Evolutionary conservation across 2,797 vertebrate species (phyloP), one percentile per base, ranked within the genome.

Genomic region (Huso huso): DNA sequence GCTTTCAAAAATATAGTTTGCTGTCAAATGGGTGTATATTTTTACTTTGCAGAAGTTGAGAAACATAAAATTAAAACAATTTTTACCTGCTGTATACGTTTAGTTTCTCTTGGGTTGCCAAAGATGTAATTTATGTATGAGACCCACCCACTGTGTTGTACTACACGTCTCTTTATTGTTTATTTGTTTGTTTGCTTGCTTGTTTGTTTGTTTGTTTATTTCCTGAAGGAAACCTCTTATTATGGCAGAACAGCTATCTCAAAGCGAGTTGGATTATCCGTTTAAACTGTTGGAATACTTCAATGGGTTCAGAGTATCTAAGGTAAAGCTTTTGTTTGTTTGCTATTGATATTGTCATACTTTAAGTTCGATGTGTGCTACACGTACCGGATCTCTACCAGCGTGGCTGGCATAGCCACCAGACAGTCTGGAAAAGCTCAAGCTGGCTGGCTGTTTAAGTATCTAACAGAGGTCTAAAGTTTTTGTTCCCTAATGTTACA

Each of bases 281-380:
- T 87, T 87, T 66, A 90, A 84, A 81, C 85, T 89, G 48, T 77
- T 89, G 73, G 86, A 90, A 71, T 89, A 88, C 72, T 75, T 89
- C 67, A 87, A 86, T 65, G 87, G 88, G 66, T 89, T 84, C 81
- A 83, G 82, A 65, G 74, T 90, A 60, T 90, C 87, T 0, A 88
- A 88, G 84, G 88, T 90, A 10, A 71, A 68, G 6, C 13, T 23
- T 61, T 70, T 48, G 12, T 23, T 6, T 63, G 9, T 49, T 18
- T 58, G 37, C 37, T 37, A 37, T 37, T 37, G 37, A 37, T 37
- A 37, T 37, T 37, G 37, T 37, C 37, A 37, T 37, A 5, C 3
- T 37, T 37, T 37, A 4, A 37, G 1, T 37, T 37, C 5, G 37
- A 37, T 5, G 4, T 37, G 37, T 37, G 37, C 37, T 37, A 37